Base-by-base conservation (phyloP, 2,113 vertebrate species). In the Pungitius pungitius region DNA sequence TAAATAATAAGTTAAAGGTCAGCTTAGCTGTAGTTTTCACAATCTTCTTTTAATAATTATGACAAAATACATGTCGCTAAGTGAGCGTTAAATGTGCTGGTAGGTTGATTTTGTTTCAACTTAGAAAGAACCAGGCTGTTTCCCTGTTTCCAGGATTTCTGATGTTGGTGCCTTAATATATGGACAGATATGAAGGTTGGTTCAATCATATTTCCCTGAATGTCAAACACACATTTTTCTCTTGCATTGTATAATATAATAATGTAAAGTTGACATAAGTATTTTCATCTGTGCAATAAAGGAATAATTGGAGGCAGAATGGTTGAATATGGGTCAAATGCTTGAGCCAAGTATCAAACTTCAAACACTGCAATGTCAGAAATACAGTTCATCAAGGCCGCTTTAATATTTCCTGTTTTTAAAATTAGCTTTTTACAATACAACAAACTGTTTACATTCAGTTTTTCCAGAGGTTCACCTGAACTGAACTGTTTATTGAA, bases 361-460 rank as follows among this genome's bases (percentile, higher is more conserved):
- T 9, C 27, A 8, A 18, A 3, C n/a, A 22, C 17, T 56, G 5
- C 18, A 37, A 17, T 42, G 10, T 30, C 13, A 26, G 51, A 26
- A 35, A 18, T 22, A 7, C 30, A 35, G 39, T 35, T 4, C 37
- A 47, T 43, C 49, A 27, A 24, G 12, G 30, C 26, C 1, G 1
- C 3, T 69, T 1, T 35, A 8, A 1, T 69, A 20, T 70, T 58
- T 45, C 35, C 27, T 35, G 15, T 45, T 22, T 26, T 54, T 18
- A 54, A 73, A 22, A 30, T n/a, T 24, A 61, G 13, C 37, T 62
- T 68, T 68, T 30, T 68, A 7, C 22, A 11, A 18, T 68, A 22
- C 12, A 66, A 40, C 30, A 52, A 4, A 35, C 17, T 27, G 30
- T 27, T 43, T 12, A 35, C 4, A 26, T 35, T 43, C 2, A 5